Base-by-base conservation (phyloP, 2,797 vertebrate species). In the Ataeniobius toweri region DNA sequence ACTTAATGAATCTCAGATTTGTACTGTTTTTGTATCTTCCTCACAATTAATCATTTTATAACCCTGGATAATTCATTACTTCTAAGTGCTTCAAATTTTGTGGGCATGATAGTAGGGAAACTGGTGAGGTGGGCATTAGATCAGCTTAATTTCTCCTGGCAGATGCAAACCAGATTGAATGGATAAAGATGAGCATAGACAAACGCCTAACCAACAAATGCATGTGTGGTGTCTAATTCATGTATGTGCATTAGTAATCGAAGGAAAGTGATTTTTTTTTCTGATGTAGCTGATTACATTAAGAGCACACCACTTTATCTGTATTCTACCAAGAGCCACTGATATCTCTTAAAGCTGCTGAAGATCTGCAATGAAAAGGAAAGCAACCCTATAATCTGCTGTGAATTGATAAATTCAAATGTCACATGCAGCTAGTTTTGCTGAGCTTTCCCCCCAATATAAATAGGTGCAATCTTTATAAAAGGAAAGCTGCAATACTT, bases 371-470 rank as follows among this genome's bases (percentile, higher is more conserved):
- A 59, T 48, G 63, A 41, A 68, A 84, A 75, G 67, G 18, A 31
- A 59, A 73, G 53, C 76, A 82, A 75, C 56, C 74, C 59, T 48
- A 41, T 78, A 80, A 86, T 85, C 83, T 77, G 20, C 69, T 65
- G 58, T 13, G 7, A 24, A n/a, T 31, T 39, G 22, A 14, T 56
- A 80, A 82, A 90, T 89, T 92, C 91, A 94, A 82, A 28, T 16
- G 6, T 36, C 50, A 89, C 73, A 90, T 94, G 89, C 86, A 87
- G 85, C 89, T 76, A 91, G 83, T 80, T 88, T 90, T 75, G 87
- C 89, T 87, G 93, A 87, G 93, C 85, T 91, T 93, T 91, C 95
- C 89, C 31, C 90, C 82, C 90, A 89, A 94, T 94, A 95, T 92
- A 86, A 94, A 95, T 88, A 86, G 74, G 41, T 83, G 75, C 89